Evolutionary conservation across 2,113 vertebrate genomes (phyloP), one percentile per base, ranked within the genome.

Genomic region (Bos taurus): DNA sequence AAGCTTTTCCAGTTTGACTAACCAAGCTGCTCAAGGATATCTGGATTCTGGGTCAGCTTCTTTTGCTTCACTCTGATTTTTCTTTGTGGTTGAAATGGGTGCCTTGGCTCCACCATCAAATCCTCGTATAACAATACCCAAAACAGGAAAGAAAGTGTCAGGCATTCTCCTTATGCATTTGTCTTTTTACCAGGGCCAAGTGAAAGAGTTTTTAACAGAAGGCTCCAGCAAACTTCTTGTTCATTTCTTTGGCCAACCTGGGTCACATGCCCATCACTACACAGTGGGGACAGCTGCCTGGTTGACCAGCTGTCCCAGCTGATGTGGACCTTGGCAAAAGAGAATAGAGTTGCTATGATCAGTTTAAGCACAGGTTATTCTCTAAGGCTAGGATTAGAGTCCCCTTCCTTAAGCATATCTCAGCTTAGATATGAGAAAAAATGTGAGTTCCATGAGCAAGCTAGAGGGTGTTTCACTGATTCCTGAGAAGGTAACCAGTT

Each of bases 41-140:
- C 21, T 2, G 46, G 59, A 19, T 15, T 74, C 74, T 74, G 36
- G 23, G 5, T 84, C 16, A 48, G 25, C 46, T 57, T 62, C 2
- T 36, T 90, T 67, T 64, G 19, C 40, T 90, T 82, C 84, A 13
- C 15, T 64, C 52, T 96, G 7, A 40, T 87, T 43, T 95, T 43
- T 33, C 56, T 54, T 54, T 48, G 13, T 60, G 4, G 12, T 40
- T 43, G 11, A 97, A 87, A 86, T 48, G 13, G 6, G 14, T 60
- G 1, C 15, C 3, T 13, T 23, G 26, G 26, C 16, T 89, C 6
- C 36, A 40, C 46, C 10, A 48, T n/a, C 7, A 64, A 26, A 52
- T 11, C 1, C 0, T 88, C 48, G 25, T 0, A 1, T 57, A 13
- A 26, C 23, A 50, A 40, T 6, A 82, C 28, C 12, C 17, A 52